Percentiles rank a stretch among this genome's conserved stretches.
phyloP scores from a whole-genome alignment of 2,888 invertebrate species.

The Abscondita cerata region DNA sequence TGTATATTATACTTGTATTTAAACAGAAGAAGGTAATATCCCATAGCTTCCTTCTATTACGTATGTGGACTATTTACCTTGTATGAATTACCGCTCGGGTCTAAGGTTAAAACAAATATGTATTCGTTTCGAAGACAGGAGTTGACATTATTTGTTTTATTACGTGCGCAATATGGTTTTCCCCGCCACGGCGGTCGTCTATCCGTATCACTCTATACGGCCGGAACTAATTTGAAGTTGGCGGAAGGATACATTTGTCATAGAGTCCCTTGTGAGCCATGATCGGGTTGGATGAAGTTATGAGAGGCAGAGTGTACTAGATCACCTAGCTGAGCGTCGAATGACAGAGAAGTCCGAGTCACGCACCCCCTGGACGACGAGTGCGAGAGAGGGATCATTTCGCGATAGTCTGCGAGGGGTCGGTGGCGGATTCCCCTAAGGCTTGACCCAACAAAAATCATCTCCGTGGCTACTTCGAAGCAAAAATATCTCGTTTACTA shows the following conservation, averaged over 20 bases:
- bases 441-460: constrained; percentile 52
- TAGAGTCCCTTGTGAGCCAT: constrained; percentile 60
- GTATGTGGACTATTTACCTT: constrained; percentile 34
- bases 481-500: constrained; percentile 51
- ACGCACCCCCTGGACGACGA: constrained; percentile 41
- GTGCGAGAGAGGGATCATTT: constrained; percentile 38
- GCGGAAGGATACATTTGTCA: constrained; percentile 62
- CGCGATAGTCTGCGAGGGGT: constrained; percentile 42
- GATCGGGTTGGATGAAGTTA: constrained; percentile 62
- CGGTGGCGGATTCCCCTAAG: constrained; percentile 43
- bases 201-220: constrained; percentile 50
- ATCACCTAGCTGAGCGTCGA: constrained; percentile 53
- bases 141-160: constrained; percentile 56
- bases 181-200: constrained; percentile 40
- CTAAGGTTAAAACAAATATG: constrained; percentile 38
- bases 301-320: constrained; percentile 60
- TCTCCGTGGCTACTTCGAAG: constrained; percentile 51
- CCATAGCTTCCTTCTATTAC: constrained; percentile 30
- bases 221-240: constrained; percentile 62
- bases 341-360: constrained; percentile 48
- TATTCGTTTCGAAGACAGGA: constrained; percentile 45
- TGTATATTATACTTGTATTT: not conserved
- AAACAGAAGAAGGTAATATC: constrained; percentile 30
- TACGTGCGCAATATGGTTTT: constrained; percentile 54
- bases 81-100: constrained; percentile 38